These are phyloP conservation scores for Syngnathus typhle DNA, from an alignment of 2,113 vertebrate species.

Conservation along the genomic window DNA sequence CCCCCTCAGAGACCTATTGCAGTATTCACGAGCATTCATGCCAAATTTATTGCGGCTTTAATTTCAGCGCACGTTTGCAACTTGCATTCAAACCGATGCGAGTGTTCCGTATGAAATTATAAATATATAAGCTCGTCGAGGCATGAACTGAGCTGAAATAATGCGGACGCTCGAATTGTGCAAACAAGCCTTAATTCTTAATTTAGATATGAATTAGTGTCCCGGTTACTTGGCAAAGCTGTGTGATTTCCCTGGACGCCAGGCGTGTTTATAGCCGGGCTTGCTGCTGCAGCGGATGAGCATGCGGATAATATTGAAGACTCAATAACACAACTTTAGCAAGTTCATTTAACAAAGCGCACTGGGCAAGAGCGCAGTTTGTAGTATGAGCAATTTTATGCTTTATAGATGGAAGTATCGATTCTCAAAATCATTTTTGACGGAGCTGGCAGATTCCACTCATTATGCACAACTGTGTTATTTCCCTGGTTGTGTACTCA, in stretches of 20 bases:
- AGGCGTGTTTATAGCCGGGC: constrained; percentile 39
- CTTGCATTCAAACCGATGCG: constrained; percentile 8
- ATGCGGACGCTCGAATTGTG: constrained; percentile 36
- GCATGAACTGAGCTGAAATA: constrained; percentile 33
- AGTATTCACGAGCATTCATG: constrained; percentile 50
- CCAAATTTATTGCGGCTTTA: constrained; percentile 43
- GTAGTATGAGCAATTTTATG: neutral
- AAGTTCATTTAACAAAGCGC: constrained; percentile 38
- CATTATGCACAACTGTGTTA: neutral
- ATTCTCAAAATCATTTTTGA: neutral
- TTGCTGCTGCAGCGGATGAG: constrained; percentile 23
- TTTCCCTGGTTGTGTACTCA: neutral
- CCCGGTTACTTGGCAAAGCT: constrained; percentile 48
- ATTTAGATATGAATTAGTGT: constrained; percentile 65
- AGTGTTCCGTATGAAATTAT: constrained; percentile 20
- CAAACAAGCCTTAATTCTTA: constrained; percentile 56
- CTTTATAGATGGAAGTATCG: neutral
- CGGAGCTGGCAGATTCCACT: neutral
- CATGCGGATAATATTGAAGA: constrained; percentile 24
- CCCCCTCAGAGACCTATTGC: constrained; percentile 23
- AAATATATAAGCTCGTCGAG: constrained; percentile 36
- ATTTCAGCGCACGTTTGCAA: constrained; percentile 20
- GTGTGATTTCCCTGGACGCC: constrained; percentile 54
- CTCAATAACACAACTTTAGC: constrained; percentile 37
- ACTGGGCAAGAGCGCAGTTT: neutral